phyloP scores from a whole-genome alignment of 2,797 vertebrate genomes.

The Tenualosa thibaudeaui region DNA sequence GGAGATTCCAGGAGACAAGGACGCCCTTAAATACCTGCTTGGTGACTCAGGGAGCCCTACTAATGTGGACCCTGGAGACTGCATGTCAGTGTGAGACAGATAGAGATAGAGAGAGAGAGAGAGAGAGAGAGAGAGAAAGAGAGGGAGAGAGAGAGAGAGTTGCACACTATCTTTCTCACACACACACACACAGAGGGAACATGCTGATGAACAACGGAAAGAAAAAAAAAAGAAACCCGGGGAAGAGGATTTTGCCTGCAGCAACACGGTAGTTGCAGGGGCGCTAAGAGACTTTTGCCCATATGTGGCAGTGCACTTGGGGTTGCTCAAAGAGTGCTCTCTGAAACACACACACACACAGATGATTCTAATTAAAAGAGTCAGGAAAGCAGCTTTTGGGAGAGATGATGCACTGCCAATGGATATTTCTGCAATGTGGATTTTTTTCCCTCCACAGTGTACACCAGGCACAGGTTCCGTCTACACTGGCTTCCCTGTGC shows the following conservation, averaged over 20 bases:
- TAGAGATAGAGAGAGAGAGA: slow-evolving; percentile 29
- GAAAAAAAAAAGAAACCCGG: slow-evolving; percentile 12
- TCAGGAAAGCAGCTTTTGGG: slow-evolving; percentile 37
- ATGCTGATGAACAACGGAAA: slow-evolving; percentile 44
- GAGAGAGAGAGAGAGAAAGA: slow-evolving; percentile 1
- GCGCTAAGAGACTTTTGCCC: slow-evolving; percentile 35
- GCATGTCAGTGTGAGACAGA: slow-evolving; percentile 32
- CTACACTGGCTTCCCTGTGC: not conserved
- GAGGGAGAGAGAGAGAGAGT: not conserved
- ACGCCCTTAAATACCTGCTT: slow-evolving; percentile 45
- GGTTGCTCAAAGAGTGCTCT: slow-evolving; percentile 26
- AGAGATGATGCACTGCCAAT: slow-evolving; percentile 44
- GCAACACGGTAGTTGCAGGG: slow-evolving; percentile 36
- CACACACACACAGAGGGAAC: slow-evolving; percentile 39
- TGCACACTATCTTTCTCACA: slow-evolving; percentile 38
- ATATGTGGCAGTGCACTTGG: slow-evolving; percentile 31
- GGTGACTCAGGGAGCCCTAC: slow-evolving; percentile 36
- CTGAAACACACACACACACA: not conserved
- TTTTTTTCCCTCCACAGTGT: slow-evolving; percentile 21
- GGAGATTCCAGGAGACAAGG: slow-evolving; percentile 38
- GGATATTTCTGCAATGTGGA: slow-evolving; percentile 44
- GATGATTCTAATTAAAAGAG: slow-evolving; percentile 42
- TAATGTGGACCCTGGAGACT: slow-evolving; percentile 51
- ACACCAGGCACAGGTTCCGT: not conserved
- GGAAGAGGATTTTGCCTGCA: slow-evolving; percentile 38